Percentiles rank a stretch among this genome's conserved stretches.
phyloP scores from a whole-genome alignment of 2,888 invertebrate genomes.

The Tachina lurida region DNA sequence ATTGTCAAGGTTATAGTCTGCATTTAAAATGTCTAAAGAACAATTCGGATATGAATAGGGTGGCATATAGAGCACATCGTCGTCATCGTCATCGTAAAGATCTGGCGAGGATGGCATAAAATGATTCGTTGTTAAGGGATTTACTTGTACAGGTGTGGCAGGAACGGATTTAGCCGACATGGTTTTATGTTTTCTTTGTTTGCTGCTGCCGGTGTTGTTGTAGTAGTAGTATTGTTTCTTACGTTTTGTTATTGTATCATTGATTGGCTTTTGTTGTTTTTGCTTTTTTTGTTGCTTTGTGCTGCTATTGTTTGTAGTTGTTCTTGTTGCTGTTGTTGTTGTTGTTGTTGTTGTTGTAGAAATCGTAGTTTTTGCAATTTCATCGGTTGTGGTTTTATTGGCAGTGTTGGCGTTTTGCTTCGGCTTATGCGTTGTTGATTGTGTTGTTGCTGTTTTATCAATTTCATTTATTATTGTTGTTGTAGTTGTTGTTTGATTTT shows the following conservation, averaged over 20 bases:
- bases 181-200: conserved; percentile 65
- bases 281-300: conserved; percentile 35
- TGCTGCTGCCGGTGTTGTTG: conserved; percentile 55
- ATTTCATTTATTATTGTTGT: conserved; percentile 60
- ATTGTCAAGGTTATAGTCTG: conserved; percentile 68
- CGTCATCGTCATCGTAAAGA: conserved; percentile 63
- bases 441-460: conserved; percentile 53
- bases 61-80: conserved; percentile 68
- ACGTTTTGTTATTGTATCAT: conserved; percentile 45
- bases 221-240: conserved; percentile 45
- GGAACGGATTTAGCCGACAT: conserved; percentile 73
- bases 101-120: conserved; percentile 73
- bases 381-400: conserved; percentile 55
- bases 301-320: conserved; percentile 34
- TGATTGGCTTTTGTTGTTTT: conserved; percentile 43
- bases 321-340: conserved; percentile 20
- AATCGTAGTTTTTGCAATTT: conserved; percentile 40
- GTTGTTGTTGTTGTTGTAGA: conserved; percentile 4
- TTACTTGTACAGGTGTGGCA: conserved; percentile 76
- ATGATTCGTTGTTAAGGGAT: conserved; percentile 71
- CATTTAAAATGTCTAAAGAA: conserved; percentile 68
- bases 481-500: conserved; percentile 76
- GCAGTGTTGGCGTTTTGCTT: conserved; percentile 68
- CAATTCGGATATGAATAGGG: conserved; percentile 72
- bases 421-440: conserved; percentile 49